Percentiles rank a stretch among this genome's conserved stretches.
Conservation (phyloP, 2,888 invertebrate genomes). For the Ichneumoninae sp. region DNA sequence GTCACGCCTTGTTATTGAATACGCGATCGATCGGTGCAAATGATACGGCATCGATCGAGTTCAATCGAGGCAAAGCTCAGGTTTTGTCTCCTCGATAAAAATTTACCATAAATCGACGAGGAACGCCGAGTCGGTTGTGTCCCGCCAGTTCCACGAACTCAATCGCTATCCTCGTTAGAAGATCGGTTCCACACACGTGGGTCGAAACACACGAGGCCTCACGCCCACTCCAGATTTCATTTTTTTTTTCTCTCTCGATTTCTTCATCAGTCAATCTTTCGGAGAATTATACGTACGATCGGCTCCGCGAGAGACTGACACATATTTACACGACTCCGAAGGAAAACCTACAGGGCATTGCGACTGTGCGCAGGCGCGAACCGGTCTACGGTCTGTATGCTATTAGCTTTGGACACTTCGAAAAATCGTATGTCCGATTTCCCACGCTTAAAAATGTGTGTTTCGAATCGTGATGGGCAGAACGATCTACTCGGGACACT, state of each 20-base stretch:
- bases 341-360: conserved; percentile 22
- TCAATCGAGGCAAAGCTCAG: neutral
- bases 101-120: conserved; percentile 1
- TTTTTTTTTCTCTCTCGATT: conserved; percentile 53
- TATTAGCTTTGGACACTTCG: conserved; percentile 11
- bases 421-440: conserved; percentile 24
- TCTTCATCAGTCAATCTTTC: conserved; percentile 68
- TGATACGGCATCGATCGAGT: neutral
- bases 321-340: conserved; percentile 34
- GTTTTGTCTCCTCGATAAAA: neutral
- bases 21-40: neutral
- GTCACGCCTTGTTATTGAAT: neutral
- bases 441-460: conserved; percentile 26
- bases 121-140: conserved; percentile 36
- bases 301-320: conserved; percentile 44
- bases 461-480: conserved; percentile 13
- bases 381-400: conserved; percentile 66
- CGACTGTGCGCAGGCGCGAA: conserved; percentile 71
- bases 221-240: conserved; percentile 71
- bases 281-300: conserved; percentile 28
- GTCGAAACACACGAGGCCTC: conserved; percentile 70
- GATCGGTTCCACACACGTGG: conserved; percentile 71
- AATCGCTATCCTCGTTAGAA: conserved; percentile 52
- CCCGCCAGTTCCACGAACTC: conserved; percentile 53
- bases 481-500: conserved; percentile 28